Conservation (phyloP, 2,797 vertebrate species). For the Harpagifer antarcticus region DNA sequence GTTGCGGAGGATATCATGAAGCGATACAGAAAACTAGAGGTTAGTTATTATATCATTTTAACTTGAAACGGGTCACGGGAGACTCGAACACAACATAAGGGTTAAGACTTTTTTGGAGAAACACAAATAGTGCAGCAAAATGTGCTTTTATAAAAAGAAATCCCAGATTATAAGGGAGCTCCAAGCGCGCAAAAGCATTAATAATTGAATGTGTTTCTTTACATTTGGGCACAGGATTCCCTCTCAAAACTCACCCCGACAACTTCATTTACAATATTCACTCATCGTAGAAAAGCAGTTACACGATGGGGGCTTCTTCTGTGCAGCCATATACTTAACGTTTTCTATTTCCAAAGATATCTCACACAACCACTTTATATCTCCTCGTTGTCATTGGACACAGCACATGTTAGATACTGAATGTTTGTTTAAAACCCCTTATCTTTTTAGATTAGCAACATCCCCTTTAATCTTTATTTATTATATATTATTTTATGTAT, state of each 20-base stretch:
- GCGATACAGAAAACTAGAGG: no score
- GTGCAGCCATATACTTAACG: background rate
- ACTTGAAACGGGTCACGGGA: no score
- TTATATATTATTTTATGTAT: no score
- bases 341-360: background rate
- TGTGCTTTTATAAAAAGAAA: conserved; percentile 10
- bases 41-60: no score
- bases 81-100: no score
- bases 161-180: background rate
- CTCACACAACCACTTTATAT: conserved; percentile 3
- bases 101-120: conserved; percentile 1
- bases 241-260: background rate
- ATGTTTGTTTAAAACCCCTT: conserved; percentile 10
- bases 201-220: background rate
- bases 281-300: background rate
- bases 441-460: no score
- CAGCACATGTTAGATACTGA: no score
- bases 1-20: no score
- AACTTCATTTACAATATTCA: background rate
- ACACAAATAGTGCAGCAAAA: background rate
- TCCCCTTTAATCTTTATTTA: no score
- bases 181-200: background rate
- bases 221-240: background rate
- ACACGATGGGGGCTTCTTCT: background rate
- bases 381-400: background rate